Base-by-base conservation (phyloP, 2,888 invertebrate genomes). In the Antheraea yamamai region DNA sequence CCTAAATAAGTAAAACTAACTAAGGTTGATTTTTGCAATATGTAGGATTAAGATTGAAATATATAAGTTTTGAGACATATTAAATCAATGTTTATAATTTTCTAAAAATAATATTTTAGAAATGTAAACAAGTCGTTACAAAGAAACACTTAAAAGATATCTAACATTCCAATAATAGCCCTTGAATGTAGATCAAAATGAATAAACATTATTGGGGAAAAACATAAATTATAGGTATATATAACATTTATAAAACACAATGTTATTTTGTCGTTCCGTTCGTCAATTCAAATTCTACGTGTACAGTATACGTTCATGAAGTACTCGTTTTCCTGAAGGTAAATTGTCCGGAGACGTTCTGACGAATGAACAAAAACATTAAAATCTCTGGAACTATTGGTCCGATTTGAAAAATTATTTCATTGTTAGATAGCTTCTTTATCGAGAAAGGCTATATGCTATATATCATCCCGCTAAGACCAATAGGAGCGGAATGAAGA, bases 181-280 rank as follows among this genome's bases (percentile, higher is more conserved):
- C 75, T 76, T 76, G 71, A 75, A 52, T 39, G 70, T 51, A 70
- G 66, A 47, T 72, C 71, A 73, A 64, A 72, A 35, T 23, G 35
- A 76, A 76, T 71, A 73, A 75, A 75, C 73, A 76, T 3, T 64
- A 30, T 73, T 73, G 75, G 76, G 76, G 76, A 76, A 76, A 35
- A 75, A 75, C 76, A 70, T 68, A 14, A n/a, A 14, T 26, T 72
- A 20, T 75, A 72, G 30, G 72, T 72, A 75, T 12, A 72, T n/a
- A 30, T 35, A 0, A 20, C 20, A 70, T 70, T 35, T 39, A 39
- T 70, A n/a, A 39, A 70, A 70, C 39, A 1, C 35, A n/a, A 39
- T n/a, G 8, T 26, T 66, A 66, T 8, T 16, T 12, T 26, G 26
- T 30, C 16, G 16, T 30, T 30, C 64, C 26, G 30, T 66, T 14